Conservation (phyloP, 2,113 vertebrate genomes). For the Tympanuchus pallidicinctus region DNA sequence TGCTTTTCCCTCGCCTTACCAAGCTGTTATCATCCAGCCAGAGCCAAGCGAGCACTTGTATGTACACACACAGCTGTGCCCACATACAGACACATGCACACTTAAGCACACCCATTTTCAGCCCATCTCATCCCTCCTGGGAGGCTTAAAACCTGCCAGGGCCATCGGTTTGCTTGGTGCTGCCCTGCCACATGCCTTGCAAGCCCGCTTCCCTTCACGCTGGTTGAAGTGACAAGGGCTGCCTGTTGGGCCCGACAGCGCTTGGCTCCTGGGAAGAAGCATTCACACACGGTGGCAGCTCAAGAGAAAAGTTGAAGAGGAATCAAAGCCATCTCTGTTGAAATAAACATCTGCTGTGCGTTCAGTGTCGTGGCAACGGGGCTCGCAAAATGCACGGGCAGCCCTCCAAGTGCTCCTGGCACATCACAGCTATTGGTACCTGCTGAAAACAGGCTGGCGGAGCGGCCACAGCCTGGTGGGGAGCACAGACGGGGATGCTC, state of each 20-base stretch:
- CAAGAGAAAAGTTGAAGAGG: conserved; percentile 31
- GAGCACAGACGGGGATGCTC: background rate
- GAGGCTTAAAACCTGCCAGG: background rate
- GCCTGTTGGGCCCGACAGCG: background rate
- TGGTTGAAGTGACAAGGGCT: background rate
- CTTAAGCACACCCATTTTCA: background rate
- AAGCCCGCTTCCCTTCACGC: rapidly evolving
- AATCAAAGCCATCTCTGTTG: conserved; percentile 62
- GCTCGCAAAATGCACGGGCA: conserved; percentile 20
- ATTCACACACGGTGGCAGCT: conserved; percentile 51
- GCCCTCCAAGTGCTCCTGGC: conserved; percentile 57
- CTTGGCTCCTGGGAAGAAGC: conserved; percentile 20
- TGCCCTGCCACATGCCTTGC: background rate
- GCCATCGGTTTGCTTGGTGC: background rate
- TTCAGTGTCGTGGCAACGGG: conserved; percentile 60
- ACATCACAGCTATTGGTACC: conserved; percentile 48
- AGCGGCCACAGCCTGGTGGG: background rate
- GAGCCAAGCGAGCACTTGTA: rapidly evolving
- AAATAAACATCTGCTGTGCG: conserved; percentile 68
- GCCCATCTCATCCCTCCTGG: background rate
- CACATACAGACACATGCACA: rapidly evolving
- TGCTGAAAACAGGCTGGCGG: conserved; percentile 61
- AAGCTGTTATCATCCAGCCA: background rate
- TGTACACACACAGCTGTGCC: rapidly evolving
- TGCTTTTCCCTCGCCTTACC: background rate